A percentile compares a stretch with the other conserved stretches of the same genome.
Evolutionary conservation across 2,888 invertebrate genomes (phyloP).

Genomic region (Crepidodera aurea): DNA sequence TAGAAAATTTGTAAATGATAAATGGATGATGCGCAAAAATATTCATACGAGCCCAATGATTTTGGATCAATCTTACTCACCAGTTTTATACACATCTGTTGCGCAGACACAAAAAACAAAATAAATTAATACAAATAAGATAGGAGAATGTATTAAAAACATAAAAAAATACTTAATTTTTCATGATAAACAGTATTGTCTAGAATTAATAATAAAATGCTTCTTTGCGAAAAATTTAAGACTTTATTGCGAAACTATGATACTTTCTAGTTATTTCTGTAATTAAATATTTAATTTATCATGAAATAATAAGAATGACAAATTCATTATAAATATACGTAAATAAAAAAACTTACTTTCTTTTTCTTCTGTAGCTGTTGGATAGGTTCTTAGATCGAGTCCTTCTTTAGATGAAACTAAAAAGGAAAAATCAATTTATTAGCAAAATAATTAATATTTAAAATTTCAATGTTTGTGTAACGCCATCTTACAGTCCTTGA

Average conservation of each 20-base stretch:
- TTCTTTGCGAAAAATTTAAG: neutral
- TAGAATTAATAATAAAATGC: neutral
- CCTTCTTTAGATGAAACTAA: constrained; percentile 57
- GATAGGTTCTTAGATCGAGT: constrained; percentile 78
- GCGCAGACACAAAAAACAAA: constrained; percentile 52
- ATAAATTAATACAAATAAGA: constrained; percentile 47
- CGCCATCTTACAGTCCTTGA: too few relatives aligned
- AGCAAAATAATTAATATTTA: neutral
- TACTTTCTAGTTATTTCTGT: too few relatives aligned
- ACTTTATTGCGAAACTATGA: too few relatives aligned
- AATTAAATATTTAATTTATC: too few relatives aligned
- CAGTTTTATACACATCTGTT: constrained; percentile 59
- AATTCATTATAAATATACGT: too few relatives aligned
- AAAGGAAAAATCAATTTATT: neutral
- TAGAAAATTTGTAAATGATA: neutral
- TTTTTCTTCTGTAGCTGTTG: constrained; percentile 79
- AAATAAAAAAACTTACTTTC: constrained; percentile 72
- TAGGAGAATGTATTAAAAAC: neutral
- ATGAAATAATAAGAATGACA: too few relatives aligned
- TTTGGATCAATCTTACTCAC: constrained; percentile 54
- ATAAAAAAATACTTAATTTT: constrained; percentile 1
- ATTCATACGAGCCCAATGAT: constrained; percentile 16
- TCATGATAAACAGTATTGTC: neutral
- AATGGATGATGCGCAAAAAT: constrained; percentile 5
- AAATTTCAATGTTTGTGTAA: too few relatives aligned